Conservation (phyloP, 1,140 invertebrate species). For the Bicyclus anynana region DNA sequence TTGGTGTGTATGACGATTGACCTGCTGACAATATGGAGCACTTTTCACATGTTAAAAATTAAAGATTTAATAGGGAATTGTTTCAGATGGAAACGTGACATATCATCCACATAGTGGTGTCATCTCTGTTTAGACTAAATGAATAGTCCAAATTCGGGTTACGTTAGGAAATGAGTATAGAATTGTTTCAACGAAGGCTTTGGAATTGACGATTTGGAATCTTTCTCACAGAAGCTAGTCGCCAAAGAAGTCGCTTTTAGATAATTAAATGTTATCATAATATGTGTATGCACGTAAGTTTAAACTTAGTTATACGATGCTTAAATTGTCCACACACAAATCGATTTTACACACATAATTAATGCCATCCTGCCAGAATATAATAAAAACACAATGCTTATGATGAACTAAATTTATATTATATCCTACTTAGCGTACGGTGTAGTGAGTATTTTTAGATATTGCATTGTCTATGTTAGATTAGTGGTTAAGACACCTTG, state of each 20-base stretch:
- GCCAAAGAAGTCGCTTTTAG: conserved; percentile 69
- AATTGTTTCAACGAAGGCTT: conserved; percentile 20
- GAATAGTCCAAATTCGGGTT: conserved; percentile 55
- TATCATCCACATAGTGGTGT: conserved; percentile 72
- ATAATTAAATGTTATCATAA: conserved; percentile 65
- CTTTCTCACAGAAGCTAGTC: conserved; percentile 73
- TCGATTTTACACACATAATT: conserved; percentile 71
- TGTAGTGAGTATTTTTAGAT: conserved; percentile 76
- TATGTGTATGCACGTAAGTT: conserved; percentile 68
- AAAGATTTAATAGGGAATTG: conserved; percentile 73
- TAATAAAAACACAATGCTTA: conserved; percentile 73
- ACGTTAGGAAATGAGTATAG: conserved; percentile 28
- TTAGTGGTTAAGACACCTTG: conserved; percentile 71
- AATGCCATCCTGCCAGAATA: conserved; percentile 72
- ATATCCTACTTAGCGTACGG: conserved; percentile 71
- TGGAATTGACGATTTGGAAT: conserved; percentile 62
- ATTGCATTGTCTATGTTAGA: conserved; percentile 74
- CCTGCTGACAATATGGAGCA: conserved; percentile 62
- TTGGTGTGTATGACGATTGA: conserved; percentile 38
- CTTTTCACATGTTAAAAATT: conserved; percentile 60
- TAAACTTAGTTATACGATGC: conserved; percentile 67
- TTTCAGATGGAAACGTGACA: conserved; percentile 55
- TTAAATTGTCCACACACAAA: conserved; percentile 74
- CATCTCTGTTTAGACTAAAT: conserved; percentile 51
- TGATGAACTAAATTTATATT: conserved; percentile 69